These are phyloP conservation scores for Caenorhabditis remanei DNA, from an alignment of 1,140 invertebrate species.

Conservation along the genomic window DNA sequence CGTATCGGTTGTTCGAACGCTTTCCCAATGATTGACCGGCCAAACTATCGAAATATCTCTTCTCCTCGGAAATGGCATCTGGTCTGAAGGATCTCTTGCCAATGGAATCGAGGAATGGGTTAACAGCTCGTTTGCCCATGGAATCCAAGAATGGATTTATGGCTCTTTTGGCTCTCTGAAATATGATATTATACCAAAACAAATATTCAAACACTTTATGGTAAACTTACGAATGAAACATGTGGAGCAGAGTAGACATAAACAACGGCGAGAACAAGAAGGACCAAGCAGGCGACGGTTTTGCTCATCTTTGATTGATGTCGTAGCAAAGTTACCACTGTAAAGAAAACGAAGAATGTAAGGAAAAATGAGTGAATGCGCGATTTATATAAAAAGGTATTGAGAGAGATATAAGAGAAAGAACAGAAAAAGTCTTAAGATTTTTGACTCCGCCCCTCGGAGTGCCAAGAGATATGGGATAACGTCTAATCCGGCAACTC, in stretches of 20 bases:
- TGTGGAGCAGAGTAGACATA: constrained; percentile 23
- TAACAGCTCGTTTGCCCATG: constrained; percentile 68
- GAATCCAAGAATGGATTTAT: constrained; percentile 70
- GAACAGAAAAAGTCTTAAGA: not conserved
- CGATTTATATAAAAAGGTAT: no score
- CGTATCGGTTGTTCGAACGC: constrained; percentile 50
- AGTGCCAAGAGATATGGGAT: not conserved
- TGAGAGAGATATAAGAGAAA: not conserved
- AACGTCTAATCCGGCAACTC: constrained; percentile 13
- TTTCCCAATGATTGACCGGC: constrained; percentile 67
- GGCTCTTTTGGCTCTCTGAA: constrained; percentile 64
- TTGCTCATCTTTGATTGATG: constrained; percentile 28
- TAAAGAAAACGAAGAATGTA: not conserved
- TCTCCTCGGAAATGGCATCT: constrained; percentile 1
- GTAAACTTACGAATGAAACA: constrained; percentile 34
- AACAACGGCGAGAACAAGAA: constrained; percentile 17
- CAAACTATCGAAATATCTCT: constrained; percentile 66
- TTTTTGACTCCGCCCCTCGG: not conserved
- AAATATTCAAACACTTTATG: not conserved
- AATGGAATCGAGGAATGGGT: constrained; percentile 66
- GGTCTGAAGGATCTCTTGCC: constrained; percentile 58
- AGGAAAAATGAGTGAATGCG: not conserved
- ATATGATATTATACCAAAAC: constrained; percentile 4
- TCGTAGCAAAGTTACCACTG: constrained; percentile 30
- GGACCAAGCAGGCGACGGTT: constrained; percentile 40